A percentile compares a stretch with the other conserved stretches of the same genome.
phyloP scores from a whole-genome alignment of 2,888 invertebrate species.

The Drosophila colorata region DNA sequence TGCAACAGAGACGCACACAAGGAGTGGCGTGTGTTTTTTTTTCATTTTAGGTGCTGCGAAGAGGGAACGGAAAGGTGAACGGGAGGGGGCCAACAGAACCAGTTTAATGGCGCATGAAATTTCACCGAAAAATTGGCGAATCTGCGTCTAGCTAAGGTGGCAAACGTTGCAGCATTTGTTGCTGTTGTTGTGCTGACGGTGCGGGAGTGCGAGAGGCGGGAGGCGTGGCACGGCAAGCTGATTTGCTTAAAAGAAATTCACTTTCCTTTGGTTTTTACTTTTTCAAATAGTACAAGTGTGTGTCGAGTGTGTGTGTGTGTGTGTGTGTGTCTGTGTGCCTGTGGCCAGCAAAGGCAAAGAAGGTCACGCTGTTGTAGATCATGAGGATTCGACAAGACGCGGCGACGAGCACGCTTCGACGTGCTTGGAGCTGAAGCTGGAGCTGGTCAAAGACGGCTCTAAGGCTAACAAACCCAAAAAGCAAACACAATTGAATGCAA shows the following conservation, averaged over 20 bases:
- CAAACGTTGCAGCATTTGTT: slow-evolving; percentile 37
- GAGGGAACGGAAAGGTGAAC: no score
- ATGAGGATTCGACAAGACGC: slow-evolving; percentile 74
- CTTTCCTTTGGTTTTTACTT: slow-evolving; percentile 76
- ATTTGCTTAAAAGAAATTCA: slow-evolving; percentile 82
- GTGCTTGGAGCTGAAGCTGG: slow-evolving; percentile 33
- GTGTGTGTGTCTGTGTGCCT: no score
- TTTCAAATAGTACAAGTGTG: slow-evolving; percentile 39
- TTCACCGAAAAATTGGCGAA: slow-evolving; percentile 75
- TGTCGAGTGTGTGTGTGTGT: slow-evolving; percentile 2
- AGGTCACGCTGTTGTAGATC: slow-evolving; percentile 76
- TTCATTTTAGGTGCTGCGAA: no score
- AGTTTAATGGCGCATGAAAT: slow-evolving; percentile 82
- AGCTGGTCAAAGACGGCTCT: slow-evolving; percentile 59
- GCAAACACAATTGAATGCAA: slow-evolving; percentile 75
- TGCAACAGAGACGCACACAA: slow-evolving; percentile 19
- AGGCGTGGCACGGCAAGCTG: slow-evolving; percentile 68
- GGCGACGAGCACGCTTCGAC: slow-evolving; percentile 24
- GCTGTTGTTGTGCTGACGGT: slow-evolving; percentile 1
- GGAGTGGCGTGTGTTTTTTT: neutral
- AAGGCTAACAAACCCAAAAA: slow-evolving; percentile 61
- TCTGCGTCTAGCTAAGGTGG: slow-evolving; percentile 72
- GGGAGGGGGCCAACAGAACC: slow-evolving; percentile 66
- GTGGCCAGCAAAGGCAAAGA: slow-evolving; percentile 67
- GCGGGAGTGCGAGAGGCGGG: slow-evolving; percentile 3